Conservation (phyloP, 92 coral and sea anemone genomes). For the Umimayanthus chanpuru region DNA sequence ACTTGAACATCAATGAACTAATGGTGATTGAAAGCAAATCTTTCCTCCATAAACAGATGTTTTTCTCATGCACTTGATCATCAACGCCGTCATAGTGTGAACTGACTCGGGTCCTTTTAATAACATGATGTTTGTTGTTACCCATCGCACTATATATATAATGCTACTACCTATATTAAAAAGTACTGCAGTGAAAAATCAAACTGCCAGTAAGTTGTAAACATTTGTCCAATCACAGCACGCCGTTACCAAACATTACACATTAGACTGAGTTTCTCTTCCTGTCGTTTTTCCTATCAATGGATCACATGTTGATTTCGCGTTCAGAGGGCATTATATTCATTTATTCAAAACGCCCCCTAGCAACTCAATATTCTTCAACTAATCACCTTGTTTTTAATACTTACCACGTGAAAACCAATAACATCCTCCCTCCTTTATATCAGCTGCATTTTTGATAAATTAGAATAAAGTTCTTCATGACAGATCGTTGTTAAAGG, state of each 20-base stretch:
- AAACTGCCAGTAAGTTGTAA: neutral
- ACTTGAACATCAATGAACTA: neutral
- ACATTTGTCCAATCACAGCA: neutral
- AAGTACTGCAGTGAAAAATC: neutral
- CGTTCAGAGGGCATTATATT: constrained; percentile 8
- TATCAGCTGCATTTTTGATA: constrained; percentile 13
- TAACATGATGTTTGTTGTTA: neutral
- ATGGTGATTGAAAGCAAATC: neutral
- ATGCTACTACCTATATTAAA: neutral
- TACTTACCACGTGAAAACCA: constrained; percentile 10
- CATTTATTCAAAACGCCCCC: constrained; percentile 6
- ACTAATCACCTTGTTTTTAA: constrained; percentile 13
- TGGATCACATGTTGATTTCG: neutral
- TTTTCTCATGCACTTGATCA: neutral
- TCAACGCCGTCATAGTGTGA: neutral
- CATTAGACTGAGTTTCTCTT: neutral
- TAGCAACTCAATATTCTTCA: constrained; percentile 21
- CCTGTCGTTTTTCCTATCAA: neutral
- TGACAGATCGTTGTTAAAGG: neutral
- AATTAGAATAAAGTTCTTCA: neutral
- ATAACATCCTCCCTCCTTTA: neutral
- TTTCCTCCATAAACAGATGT: neutral
- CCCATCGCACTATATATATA: neutral
- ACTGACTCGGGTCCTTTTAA: neutral
- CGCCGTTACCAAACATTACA: constrained; percentile 7